These are phyloP conservation scores for Oreochromis aureus DNA, from an alignment of 2,113 vertebrate species.

Conservation along the genomic window DNA sequence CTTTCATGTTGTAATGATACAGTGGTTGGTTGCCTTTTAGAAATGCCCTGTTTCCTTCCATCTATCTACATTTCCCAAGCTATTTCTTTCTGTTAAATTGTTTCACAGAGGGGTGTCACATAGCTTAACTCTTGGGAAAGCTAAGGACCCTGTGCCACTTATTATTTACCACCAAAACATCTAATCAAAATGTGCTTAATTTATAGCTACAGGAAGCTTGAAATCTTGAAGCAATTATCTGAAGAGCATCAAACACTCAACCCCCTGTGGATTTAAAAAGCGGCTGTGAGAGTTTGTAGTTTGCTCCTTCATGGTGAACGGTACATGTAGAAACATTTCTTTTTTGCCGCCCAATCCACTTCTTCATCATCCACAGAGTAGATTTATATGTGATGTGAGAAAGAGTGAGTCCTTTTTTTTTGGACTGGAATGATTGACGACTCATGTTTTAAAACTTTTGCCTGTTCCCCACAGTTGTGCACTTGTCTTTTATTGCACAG, in stretches of 20 bases:
- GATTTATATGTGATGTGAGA: neutral
- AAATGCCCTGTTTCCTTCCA: neutral
- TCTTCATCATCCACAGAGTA: neutral
- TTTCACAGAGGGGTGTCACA: constrained; percentile 4
- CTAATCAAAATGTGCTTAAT: constrained; percentile 10
- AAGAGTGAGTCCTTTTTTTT: neutral
- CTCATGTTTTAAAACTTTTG: neutral
- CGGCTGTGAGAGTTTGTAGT: neutral
- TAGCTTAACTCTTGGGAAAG: neutral
- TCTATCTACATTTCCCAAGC: constrained; percentile 1
- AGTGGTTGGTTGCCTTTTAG: constrained; percentile 31
- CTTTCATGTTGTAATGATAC: constrained; percentile 49
- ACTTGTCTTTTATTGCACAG: neutral
- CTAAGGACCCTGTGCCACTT: neutral
- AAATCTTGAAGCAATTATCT: neutral
- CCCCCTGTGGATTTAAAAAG: neutral
- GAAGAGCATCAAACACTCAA: neutral
- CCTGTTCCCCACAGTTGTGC: neutral
- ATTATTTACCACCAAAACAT: constrained; percentile 6
- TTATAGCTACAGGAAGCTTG: neutral
- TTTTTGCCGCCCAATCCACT: neutral
- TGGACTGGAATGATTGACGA: neutral
- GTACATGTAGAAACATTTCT: neutral
- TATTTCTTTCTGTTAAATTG: neutral
- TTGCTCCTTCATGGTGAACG: neutral